These are phyloP conservation scores for Drosophila phalerata DNA, from an alignment of 2,888 invertebrate genomes.

Conservation along the genomic window DNA sequence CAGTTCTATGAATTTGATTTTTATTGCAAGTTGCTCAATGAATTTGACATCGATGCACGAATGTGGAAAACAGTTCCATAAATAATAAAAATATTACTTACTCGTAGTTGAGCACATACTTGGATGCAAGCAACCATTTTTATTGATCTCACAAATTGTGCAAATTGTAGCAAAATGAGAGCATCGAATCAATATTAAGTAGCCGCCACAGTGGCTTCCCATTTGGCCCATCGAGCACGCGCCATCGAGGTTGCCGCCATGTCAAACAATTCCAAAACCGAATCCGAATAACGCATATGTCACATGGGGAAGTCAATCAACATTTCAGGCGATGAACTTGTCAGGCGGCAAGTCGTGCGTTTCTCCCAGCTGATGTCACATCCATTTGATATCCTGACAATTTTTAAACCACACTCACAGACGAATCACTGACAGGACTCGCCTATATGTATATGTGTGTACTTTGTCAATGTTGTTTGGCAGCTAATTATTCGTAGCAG, in stretches of 20 bases:
- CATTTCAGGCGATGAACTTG: slow-evolving; percentile 63
- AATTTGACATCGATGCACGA: slow-evolving; percentile 33
- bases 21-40: slow-evolving; percentile 43
- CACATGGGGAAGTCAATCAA: slow-evolving; percentile 71
- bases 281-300: slow-evolving; percentile 53
- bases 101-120: background rate
- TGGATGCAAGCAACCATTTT: slow-evolving; percentile 18
- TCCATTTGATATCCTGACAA: slow-evolving; percentile 48
- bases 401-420: slow-evolving; percentile 26
- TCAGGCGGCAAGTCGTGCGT: slow-evolving; percentile 51
- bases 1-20: slow-evolving; percentile 27
- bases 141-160: slow-evolving; percentile 43
- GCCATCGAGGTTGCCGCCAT: slow-evolving; percentile 21
- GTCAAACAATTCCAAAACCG: slow-evolving; percentile 50
- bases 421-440: slow-evolving; percentile 1
- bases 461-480: slow-evolving; percentile 24
- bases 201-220: slow-evolving; percentile 49
- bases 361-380: slow-evolving; percentile 42
- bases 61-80: slow-evolving; percentile 37
- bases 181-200: slow-evolving; percentile 63
- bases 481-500: slow-evolving; percentile 67
- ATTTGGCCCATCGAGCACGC: slow-evolving; percentile 16
- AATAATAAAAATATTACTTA: slow-evolving; percentile 26
- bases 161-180: slow-evolving; percentile 40
- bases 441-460: background rate